These are phyloP conservation scores for Choristoneura fumiferana DNA, from an alignment of 1,140 invertebrate genomes.

Conservation along the genomic window DNA sequence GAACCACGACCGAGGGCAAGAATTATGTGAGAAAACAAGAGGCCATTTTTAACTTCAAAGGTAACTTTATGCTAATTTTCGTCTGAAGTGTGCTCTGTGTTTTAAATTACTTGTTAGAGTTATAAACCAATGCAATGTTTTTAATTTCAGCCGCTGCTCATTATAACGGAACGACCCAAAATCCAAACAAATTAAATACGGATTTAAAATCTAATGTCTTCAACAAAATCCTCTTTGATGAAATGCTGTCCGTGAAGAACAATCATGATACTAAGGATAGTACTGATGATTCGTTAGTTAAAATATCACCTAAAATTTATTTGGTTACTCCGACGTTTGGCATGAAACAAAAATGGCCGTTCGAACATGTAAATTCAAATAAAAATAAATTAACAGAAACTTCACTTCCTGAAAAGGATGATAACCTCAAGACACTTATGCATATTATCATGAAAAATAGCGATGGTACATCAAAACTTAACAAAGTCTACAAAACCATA, in stretches of 20 bases:
- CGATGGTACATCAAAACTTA: not conserved
- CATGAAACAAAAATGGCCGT: constrained; percentile 55
- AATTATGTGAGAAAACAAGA: constrained; percentile 11
- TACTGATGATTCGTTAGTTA: constrained; percentile 27
- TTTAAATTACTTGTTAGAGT: not conserved
- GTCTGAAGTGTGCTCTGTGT: not conserved
- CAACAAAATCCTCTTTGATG: constrained; percentile 61
- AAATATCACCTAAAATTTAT: constrained; percentile 33
- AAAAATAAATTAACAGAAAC: too few relatives aligned
- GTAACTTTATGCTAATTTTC: constrained; percentile 16
- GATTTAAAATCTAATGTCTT: constrained; percentile 57
- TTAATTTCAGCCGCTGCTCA: constrained; percentile 21
- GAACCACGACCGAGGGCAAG: not conserved
- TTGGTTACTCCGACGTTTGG: constrained; percentile 48
- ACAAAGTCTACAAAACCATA: not conserved
- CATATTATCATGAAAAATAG: constrained; percentile 2
- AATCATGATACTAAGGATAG: constrained; percentile 43
- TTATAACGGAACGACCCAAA: constrained; percentile 19
- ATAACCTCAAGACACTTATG: constrained; percentile 21
- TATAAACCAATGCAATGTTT: constrained; percentile 23
- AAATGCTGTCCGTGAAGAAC: constrained; percentile 58
- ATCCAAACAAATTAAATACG: constrained; percentile 19
- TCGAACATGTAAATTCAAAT: constrained; percentile 30
- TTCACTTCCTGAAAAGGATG: too few relatives aligned
- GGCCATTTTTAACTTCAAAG: constrained; percentile 9